Base-by-base conservation (phyloP, 2,888 invertebrate species). In the Drosophila flavopinicola region DNA sequence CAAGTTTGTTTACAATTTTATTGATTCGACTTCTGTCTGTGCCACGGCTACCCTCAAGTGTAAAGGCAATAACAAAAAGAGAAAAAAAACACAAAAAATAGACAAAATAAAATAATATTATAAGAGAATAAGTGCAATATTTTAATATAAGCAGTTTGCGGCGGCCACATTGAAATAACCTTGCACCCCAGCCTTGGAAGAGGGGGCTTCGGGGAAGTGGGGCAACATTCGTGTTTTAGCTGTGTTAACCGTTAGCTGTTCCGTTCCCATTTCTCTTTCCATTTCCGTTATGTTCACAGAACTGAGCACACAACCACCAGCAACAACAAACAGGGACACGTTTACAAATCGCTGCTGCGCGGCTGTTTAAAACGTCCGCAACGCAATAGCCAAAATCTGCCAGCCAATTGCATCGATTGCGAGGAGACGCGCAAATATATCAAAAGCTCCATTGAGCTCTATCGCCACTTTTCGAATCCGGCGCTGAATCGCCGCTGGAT, bases 401-500 rank as follows among this genome's bases (percentile, higher is more conserved):
- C 90, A 53, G 88, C 85, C 47, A 90, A 90, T 77, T 90, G 91
- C 63, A 84, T 87, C 53, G 90, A 90, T 60, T 90, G 90, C 63
- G 90, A 90, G 75, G 90, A 90, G 54, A 90, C 90, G n/a, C 82
- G 90, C 47, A 90, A 90, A 69, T 90, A 90, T 71, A 90, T 90
- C 7, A 90, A 90, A 60, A 90, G 83, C 52, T 90, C 90, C 32
- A 91, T 91, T 25, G 89, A 91, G 69, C 68, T 90, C 32, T 91
- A 89, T 75, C 91, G 90, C 57, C 90, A 90, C 63, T 90, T 91
- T 53, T 91, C 91, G n/a, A 91, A 91, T 85, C 91, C 91, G 65
- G 90, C 90, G 27, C 59, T 91, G 32, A 91, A 91, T 78, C 90
- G 91, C 11, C 90, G 90, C 13, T 92, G 92, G 92, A 89, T 90